Evolutionary conservation across 2,888 invertebrate genomes (phyloP), one percentile per base, ranked within the genome.

Genomic region (Drosophila neotestacea): DNA sequence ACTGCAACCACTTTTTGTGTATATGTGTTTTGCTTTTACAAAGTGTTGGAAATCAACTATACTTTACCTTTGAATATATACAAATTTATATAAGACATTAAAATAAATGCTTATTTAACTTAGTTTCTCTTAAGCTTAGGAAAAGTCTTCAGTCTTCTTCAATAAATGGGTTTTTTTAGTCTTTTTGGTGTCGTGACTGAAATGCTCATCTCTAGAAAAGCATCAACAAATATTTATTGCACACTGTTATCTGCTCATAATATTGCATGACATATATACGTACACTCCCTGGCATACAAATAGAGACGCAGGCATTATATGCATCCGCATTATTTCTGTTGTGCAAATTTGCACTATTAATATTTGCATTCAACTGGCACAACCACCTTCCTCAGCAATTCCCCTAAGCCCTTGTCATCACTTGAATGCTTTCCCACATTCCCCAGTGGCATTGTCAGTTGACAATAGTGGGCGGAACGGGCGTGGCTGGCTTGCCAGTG

Each of bases 311-410:
- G 50, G 69, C 68, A 55, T 71, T 67, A 32, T 52, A 56, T 46
- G 54, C 34, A 68, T 67, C 50, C 55, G 55, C 56, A 64, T 58
- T 16, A 16, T 68, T 72, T 42, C 65, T 85, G 73, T 79, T 70
- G 47, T 70, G 83, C 68, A 66, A 84, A 85, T 75, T 82, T 85
- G 73, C 75, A 72, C 86, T 83, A 83, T 85, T 88, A 84, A 88
- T 84, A 85, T 88, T 88, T 84, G 77, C 88, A 82, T 88, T 88
- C 71, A 87, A 77, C 75, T 73, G 75, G 77, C 74, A 70, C 51
- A 32, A 28, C 6, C 38, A 41, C 16, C 6, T 11, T 34, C 61
- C 58, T 50, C 67, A 30, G 36, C 34, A 30, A 6, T 3, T 2
- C 16, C 22, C 36, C 36, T 6, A 11, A 10, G 16, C 3, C 27